A percentile compares a stretch with the other conserved stretches of the same genome.
Evolutionary conservation across 1,140 invertebrate genomes (phyloP).

Genomic region (Drosophila simulans): DNA sequence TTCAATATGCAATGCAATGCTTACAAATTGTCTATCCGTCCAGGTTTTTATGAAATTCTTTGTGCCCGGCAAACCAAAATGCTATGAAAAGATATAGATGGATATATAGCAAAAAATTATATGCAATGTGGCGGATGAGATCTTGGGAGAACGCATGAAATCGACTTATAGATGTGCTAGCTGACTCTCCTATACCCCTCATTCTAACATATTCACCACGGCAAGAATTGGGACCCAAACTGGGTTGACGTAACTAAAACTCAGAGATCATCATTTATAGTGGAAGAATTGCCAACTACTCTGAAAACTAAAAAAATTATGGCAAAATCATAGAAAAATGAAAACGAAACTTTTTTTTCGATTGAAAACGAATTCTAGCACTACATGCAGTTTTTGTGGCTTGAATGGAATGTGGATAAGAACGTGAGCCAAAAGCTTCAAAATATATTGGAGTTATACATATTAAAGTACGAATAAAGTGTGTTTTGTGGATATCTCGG

Average conservation of each 20-base stretch:
- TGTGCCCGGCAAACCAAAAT: constrained; percentile 83
- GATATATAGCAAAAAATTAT: constrained; percentile 77
- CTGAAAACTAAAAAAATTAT: neutral
- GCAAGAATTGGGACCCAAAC: neutral
- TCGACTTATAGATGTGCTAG: constrained; percentile 34
- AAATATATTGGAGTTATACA: constrained; percentile 20
- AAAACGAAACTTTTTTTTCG: constrained; percentile 17
- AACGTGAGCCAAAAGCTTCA: constrained; percentile 27
- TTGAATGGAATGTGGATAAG: constrained; percentile 21
- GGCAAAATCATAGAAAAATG: constrained; percentile 15
- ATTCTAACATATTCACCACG: neutral
- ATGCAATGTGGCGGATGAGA: constrained; percentile 48
- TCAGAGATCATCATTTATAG: neutral
- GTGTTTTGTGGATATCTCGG: constrained; percentile 17
- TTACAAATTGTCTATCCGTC: constrained; percentile 83
- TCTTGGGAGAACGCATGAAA: constrained; percentile 21
- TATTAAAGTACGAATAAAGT: constrained; percentile 17
- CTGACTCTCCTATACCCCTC: neutral
- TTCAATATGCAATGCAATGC: constrained; percentile 75
- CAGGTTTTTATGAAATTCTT: constrained; percentile 83
- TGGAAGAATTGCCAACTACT: neutral
- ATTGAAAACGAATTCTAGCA: constrained; percentile 27
- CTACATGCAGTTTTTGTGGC: constrained; percentile 27
- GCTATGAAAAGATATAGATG: constrained; percentile 77
- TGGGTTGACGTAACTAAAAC: neutral